Evolutionary conservation across 2,797 vertebrate genomes (phyloP).

Genomic region (Acrocephalus scirpaceus): DNA sequence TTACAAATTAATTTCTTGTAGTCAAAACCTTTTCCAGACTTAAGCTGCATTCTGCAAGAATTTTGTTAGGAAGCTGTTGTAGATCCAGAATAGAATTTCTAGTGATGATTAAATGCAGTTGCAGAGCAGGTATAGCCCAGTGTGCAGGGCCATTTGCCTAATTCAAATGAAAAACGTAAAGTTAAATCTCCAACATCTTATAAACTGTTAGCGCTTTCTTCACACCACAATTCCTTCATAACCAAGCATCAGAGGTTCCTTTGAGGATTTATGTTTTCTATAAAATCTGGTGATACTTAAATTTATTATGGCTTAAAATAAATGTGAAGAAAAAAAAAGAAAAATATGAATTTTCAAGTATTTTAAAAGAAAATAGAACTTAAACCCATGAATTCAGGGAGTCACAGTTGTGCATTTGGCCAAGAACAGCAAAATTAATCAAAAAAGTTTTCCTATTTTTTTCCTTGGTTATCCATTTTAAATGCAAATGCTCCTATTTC

Average conservation of each 20-base stretch:
- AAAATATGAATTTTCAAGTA: background rate
- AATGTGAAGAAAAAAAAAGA: background rate
- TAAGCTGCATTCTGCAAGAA: background rate
- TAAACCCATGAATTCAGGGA: background rate
- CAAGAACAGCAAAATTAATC: background rate
- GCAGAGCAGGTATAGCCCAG: background rate
- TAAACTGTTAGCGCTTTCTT: background rate
- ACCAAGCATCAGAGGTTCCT: background rate
- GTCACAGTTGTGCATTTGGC: background rate
- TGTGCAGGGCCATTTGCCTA: background rate
- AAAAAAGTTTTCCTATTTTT: background rate
- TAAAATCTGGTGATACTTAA: background rate
- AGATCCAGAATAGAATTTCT: background rate
- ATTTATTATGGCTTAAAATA: background rate
- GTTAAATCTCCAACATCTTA: background rate
- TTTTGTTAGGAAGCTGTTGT: background rate
- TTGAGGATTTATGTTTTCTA: background rate
- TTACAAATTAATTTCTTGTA: background rate
- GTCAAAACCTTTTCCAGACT: background rate
- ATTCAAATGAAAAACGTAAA: background rate
- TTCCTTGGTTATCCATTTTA: background rate
- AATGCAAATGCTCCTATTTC: background rate
- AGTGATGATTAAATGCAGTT: background rate
- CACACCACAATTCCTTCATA: background rate
- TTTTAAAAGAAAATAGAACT: background rate